Evolutionary conservation across 2,888 invertebrate genomes (phyloP), one percentile per base, ranked within the genome.

Genomic region (Napeogenes sylphis): DNA sequence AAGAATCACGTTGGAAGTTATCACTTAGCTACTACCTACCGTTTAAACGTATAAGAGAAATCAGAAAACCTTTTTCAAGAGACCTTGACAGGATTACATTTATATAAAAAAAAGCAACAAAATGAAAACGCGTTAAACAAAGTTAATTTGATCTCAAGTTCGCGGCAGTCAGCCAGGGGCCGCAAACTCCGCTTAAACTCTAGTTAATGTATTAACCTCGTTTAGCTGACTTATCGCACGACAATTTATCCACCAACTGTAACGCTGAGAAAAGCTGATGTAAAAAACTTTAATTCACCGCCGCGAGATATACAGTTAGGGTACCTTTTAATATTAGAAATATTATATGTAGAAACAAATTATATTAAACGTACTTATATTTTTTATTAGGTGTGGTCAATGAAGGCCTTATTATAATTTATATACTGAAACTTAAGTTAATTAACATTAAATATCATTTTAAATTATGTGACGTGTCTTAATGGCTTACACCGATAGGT

Each of bases 181-280:
- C 65, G 69, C 76, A 42, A 42, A 42, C 42, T 63, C 76, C 73
- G 81, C 75, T 83, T 82, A 83, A 87, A 83, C 85, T 83, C 79
- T 68, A 82, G 82, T 83, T 84, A 87, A 87, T 83, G 85, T 87
- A 85, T 87, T 83, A 87, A 83, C 83, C 87, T 85, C 84, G 83
- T 84, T 86, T 82, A 83, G 75, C 73, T 79, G 83, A 87, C 77
- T 87, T 89, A 88, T 87, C 86, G 82, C 80, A 71, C 74, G 72
- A 81, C 85, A 82, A 87, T 87, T 88, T 87, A 85, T 86, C 81
- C 71, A 69, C 61, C 51, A 63, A 61, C 66, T 66, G 69, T 69
- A 74, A 74, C 76, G 73, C 72, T 70, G 74, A 79, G 83, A 83
- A 75, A 82, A 82, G 79, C 77, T 77, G 76, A 79, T 76, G 78